phyloP scores from a whole-genome alignment of 2,797 vertebrate species.

The Epinephelus awoara region DNA sequence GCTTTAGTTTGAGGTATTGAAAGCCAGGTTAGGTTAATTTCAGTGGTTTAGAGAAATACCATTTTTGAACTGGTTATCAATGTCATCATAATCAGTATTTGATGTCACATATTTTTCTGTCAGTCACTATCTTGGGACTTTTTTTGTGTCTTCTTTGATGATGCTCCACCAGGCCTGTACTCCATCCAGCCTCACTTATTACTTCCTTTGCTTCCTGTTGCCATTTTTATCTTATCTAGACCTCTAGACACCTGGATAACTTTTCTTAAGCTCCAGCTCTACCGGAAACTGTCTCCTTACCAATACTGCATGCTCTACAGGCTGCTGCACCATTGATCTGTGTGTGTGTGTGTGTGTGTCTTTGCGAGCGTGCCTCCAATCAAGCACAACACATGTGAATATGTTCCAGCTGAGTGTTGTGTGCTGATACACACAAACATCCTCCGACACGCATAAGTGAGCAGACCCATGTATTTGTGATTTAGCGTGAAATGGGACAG shows the following conservation, averaged over 20 bases:
- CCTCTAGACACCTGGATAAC: slow-evolving; percentile 31
- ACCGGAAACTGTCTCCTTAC: slow-evolving; percentile 28
- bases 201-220: not conserved
- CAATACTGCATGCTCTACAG: slow-evolving; percentile 20
- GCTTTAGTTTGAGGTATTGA: slow-evolving; percentile 6
- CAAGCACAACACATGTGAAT: not conserved
- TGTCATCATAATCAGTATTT: not conserved
- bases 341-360: slow-evolving; percentile 35
- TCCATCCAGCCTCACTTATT: not conserved
- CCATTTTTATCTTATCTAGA: slow-evolving; percentile 7
- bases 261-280: slow-evolving; percentile 24
- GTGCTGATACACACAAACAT: slow-evolving; percentile 2
- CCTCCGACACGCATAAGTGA: slow-evolving; percentile 32
- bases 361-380: not conserved
- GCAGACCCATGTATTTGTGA: slow-evolving; percentile 40
- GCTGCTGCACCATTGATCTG: slow-evolving; percentile 52
- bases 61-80: not conserved
- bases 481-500: slow-evolving; percentile 61
- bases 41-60: not conserved
- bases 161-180: not conserved
- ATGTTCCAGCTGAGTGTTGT: slow-evolving; percentile 1
- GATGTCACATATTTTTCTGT: not conserved
- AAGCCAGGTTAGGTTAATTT: not conserved
- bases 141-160: not conserved
- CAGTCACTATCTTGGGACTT: not conserved